A percentile compares a stretch with the other conserved stretches of the same genome.
These are phyloP conservation scores for Clarias macrocephalus DNA, from an alignment of 2,113 vertebrate genomes.

Conservation along the genomic window DNA sequence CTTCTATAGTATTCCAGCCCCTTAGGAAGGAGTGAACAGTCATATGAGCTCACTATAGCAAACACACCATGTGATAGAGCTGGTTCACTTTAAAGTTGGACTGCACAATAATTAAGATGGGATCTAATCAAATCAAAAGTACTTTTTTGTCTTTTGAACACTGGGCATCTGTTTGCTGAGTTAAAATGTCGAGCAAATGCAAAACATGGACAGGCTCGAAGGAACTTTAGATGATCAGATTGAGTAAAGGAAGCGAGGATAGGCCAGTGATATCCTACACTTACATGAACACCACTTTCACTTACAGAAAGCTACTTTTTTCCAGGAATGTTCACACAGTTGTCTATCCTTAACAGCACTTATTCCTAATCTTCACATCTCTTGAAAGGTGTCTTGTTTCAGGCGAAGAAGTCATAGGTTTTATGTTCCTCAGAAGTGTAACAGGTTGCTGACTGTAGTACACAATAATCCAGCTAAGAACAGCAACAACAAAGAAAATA, in stretches of 20 bases:
- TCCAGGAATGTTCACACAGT: slow-evolving; percentile 2
- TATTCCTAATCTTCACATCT: slow-evolving; percentile 44
- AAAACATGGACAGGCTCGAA: not conserved
- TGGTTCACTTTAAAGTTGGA: not conserved
- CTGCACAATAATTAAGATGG: not conserved
- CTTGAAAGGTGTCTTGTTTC: slow-evolving; percentile 44
- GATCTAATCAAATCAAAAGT: not conserved
- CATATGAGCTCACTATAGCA: not conserved
- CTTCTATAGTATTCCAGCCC: not conserved
- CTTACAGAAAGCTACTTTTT: slow-evolving; percentile 18
- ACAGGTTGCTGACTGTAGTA: not conserved
- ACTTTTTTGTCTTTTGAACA: not conserved
- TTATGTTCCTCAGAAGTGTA: slow-evolving; percentile 27
- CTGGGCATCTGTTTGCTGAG: not conserved
- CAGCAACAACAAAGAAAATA: not conserved
- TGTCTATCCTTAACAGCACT: slow-evolving; percentile 37
- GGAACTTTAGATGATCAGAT: not conserved
- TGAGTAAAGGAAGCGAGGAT: not conserved
- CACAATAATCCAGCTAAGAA: slow-evolving; percentile 15
- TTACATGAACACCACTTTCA: slow-evolving; percentile 34
- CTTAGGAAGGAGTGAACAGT: not conserved
- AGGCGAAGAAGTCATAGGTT: slow-evolving; percentile 32
- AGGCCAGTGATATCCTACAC: slow-evolving; percentile 25
- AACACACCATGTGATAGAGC: slow-evolving; percentile 6
- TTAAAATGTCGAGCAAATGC: not conserved